Evolutionary conservation across 2,888 invertebrate species (phyloP).

Genomic region (Artemia sp.): DNA sequence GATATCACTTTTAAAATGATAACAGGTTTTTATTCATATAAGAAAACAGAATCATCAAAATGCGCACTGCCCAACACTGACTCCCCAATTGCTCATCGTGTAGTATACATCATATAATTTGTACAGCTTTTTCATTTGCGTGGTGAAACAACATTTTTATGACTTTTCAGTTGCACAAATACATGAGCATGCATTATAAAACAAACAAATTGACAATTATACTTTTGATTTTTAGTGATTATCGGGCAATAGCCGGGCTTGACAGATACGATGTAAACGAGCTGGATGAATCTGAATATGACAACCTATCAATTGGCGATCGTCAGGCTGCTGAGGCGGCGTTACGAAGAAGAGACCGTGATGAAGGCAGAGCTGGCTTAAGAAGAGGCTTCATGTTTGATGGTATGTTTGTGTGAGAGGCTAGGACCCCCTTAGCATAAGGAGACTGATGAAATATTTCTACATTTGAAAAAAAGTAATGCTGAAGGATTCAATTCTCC

Average conservation of each 20-base stretch:
- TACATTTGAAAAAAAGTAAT: too few species aligned
- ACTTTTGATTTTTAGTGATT: constrained; percentile 49
- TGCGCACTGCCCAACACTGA: too few species aligned
- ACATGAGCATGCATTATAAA: neutral
- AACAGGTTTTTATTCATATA: too few species aligned
- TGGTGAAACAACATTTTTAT: neutral
- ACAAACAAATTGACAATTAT: constrained; percentile 1
- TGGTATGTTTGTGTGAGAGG: constrained; percentile 38
- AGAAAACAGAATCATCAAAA: too few species aligned
- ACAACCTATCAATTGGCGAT: constrained; percentile 66
- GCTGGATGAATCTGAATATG: constrained; percentile 65
- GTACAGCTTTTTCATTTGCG: neutral
- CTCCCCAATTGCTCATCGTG: too few species aligned
- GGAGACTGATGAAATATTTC: too few species aligned
- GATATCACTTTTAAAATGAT: too few species aligned
- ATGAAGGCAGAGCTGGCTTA: constrained; percentile 47
- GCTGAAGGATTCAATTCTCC: too few species aligned
- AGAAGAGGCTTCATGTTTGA: constrained; percentile 64
- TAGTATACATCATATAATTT: neutral
- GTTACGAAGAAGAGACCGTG: constrained; percentile 66
- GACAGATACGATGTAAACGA: constrained; percentile 77
- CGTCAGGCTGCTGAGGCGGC: constrained; percentile 78
- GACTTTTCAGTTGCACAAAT: neutral
- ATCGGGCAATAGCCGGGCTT: constrained; percentile 83
- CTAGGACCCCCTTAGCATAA: too few species aligned